These are phyloP conservation scores for Babylonia areolata DNA, from an alignment of 1,140 invertebrate genomes.

Conservation along the genomic window DNA sequence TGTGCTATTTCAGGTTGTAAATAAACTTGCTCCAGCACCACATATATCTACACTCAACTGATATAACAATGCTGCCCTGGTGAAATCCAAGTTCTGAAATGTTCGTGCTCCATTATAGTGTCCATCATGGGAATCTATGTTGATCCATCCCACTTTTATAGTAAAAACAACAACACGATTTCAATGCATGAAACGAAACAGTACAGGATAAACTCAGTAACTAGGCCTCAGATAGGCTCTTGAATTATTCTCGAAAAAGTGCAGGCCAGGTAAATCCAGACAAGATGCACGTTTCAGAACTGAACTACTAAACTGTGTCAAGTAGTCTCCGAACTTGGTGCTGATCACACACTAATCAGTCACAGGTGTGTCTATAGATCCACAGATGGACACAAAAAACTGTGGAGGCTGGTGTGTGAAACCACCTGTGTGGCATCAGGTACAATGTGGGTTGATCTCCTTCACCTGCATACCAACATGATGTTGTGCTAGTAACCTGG, in stretches of 20 bases:
- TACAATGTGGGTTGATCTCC: slow-evolving; percentile 34
- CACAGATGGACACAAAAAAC: neutral
- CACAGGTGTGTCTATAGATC: neutral
- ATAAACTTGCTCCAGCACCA: slow-evolving; percentile 20
- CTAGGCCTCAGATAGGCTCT: neutral
- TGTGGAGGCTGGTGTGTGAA: neutral
- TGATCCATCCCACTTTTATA: neutral
- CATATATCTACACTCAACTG: neutral
- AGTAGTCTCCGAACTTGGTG: too few species aligned
- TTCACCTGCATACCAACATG: slow-evolving; percentile 33
- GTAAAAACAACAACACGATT: neutral
- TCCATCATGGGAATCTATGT: neutral
- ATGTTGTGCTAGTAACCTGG: neutral
- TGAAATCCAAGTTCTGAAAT: neutral
- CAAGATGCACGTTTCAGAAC: neutral
- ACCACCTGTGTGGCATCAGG: neutral
- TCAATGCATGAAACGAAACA: neutral
- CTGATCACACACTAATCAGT: neutral
- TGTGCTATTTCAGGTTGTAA: slow-evolving; percentile 30
- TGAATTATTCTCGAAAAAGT: neutral
- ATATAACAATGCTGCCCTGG: neutral
- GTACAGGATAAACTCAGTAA: neutral
- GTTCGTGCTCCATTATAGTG: neutral
- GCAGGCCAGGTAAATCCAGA: neutral
- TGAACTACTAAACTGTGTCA: too few species aligned